Evolutionary conservation across 2,888 invertebrate genomes (phyloP), one percentile per base, ranked within the genome.

Genomic region (Napeogenes inachia): DNA sequence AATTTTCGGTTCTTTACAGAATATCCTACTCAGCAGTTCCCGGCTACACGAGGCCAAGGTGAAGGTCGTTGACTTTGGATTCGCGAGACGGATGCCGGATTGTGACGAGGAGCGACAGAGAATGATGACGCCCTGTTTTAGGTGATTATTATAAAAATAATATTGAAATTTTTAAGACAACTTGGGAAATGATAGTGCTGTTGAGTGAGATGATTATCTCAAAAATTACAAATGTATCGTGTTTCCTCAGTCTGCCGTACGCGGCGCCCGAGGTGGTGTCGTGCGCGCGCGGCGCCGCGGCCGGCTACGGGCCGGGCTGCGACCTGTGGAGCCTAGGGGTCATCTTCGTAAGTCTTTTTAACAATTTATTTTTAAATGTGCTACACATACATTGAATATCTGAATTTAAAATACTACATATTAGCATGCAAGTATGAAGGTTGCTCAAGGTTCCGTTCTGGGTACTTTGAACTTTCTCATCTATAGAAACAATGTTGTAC

Each of bases 271-370:
- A 99, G 82, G 97, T 98, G 12, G 91, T 99, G 54, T 80, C 84
- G 0, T 81, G 93, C 81, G 78, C 85, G 62, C 75, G 85, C 33
- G 73, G 87, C 32, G 71, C 77, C 30, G 80, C 82, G 47, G 84
- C 87, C 4, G 94, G 95, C 42, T 99, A 99, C 87, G 96, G 97
- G 69, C 95, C 97, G 80, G 95, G 96, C 76, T 98, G 98, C 89
- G 99, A 99, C 89, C 89, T 98, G 64, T 99, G 99, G 98, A 97
- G 98, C 71, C 91, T 99, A 0, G 99, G 99, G 0, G 98, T 98
- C 2, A 96, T 98, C 69, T 89, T 98, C 81, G 95, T 95, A 72
- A 89, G 92, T 82, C 30, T 46, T 21, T 21, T 1, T 21, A 21
- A 21, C 21, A 21, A 21, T 21, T 21, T 21, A 21, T 21, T 21